Conservation (phyloP, 2,113 vertebrate species). For the Macrotis lagotis region DNA sequence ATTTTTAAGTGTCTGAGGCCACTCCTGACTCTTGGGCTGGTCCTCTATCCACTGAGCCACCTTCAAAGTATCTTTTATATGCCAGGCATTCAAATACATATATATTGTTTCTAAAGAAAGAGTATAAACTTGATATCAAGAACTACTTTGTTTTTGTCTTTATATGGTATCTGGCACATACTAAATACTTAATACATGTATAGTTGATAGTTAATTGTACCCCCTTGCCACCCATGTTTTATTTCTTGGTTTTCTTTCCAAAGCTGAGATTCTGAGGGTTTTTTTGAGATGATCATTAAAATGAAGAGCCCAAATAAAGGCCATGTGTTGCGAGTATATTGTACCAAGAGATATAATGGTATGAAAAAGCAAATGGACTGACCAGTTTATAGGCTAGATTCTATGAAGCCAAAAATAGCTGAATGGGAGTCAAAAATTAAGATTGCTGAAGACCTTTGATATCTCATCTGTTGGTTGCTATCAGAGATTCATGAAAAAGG, state of each 20-base stretch:
- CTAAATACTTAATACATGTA: background rate
- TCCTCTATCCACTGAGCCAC: no score
- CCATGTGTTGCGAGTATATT: background rate
- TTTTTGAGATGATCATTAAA: background rate
- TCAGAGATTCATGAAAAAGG: background rate
- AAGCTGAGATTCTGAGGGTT: background rate
- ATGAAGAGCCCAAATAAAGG: background rate
- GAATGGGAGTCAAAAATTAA: background rate
- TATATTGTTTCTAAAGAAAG: background rate
- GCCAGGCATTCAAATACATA: background rate
- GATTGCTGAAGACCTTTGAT: background rate
- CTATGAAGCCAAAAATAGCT: background rate
- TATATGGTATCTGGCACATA: background rate
- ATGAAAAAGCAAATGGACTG: background rate
- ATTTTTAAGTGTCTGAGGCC: no score
- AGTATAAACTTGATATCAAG: background rate
- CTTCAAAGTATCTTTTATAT: no score
- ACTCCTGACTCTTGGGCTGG: no score
- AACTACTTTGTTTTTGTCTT: background rate
- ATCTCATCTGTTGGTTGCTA: background rate
- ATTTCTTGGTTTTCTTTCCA: background rate
- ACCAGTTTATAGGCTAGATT: background rate
- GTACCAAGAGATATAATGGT: background rate
- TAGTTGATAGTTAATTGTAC: background rate
- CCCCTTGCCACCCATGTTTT: background rate